Conservation (phyloP, 2,797 vertebrate genomes). For the Poeciliopsis gracilis region DNA sequence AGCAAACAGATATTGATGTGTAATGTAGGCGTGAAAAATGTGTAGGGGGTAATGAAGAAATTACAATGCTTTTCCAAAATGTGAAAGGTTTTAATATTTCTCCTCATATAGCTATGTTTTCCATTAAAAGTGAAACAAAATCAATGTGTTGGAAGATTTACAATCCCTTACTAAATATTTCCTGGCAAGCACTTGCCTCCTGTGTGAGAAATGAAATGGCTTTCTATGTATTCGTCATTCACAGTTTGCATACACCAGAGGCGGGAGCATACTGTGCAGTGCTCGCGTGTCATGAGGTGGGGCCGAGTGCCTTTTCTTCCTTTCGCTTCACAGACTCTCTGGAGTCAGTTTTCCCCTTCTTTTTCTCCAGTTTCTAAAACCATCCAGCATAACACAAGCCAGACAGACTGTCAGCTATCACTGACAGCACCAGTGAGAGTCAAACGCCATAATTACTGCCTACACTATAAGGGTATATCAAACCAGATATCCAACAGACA, state of each 20-base stretch:
- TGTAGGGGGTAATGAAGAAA: constrained; percentile 13
- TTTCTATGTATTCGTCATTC: constrained; percentile 64
- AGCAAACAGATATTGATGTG: constrained; percentile 27
- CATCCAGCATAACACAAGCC: constrained; percentile 33
- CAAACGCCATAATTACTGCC: constrained; percentile 45
- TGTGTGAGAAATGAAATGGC: constrained; percentile 56
- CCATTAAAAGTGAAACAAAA: constrained; percentile 31
- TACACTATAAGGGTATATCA: constrained; percentile 19
- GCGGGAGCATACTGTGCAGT: constrained; percentile 53
- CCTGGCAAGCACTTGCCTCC: constrained; percentile 53
- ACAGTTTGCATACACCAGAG: constrained; percentile 66
- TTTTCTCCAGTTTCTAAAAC: constrained; percentile 41
- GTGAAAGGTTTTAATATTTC: constrained; percentile 3
- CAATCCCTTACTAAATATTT: constrained; percentile 47
- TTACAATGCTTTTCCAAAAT: constrained; percentile 6
- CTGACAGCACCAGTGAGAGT: constrained; percentile 17
- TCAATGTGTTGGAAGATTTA: constrained; percentile 46
- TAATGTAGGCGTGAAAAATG: constrained; percentile 14
- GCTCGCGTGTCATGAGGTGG: constrained; percentile 56
- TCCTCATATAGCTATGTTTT: constrained; percentile 10
- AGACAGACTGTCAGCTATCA: constrained; percentile 45
- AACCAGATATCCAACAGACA: constrained; percentile 14
- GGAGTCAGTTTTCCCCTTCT: constrained; percentile 26
- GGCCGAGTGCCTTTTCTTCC: constrained; percentile 51
- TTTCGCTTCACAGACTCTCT: constrained; percentile 42